A percentile compares a stretch with the other conserved stretches of the same genome.
These are phyloP conservation scores for Siphamia tubifer DNA, from an alignment of 2,113 vertebrate genomes.

Conservation along the genomic window DNA sequence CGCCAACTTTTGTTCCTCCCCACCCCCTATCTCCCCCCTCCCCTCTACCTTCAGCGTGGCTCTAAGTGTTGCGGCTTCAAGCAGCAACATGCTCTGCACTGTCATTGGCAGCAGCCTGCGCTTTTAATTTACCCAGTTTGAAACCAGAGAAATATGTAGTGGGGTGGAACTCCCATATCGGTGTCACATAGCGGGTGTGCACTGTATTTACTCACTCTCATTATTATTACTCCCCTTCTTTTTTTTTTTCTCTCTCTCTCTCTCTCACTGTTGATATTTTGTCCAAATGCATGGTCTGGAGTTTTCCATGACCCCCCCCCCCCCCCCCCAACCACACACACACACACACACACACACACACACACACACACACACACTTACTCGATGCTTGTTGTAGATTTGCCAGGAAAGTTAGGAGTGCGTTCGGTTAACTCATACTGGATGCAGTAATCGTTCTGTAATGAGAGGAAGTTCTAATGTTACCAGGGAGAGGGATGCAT, in stretches of 20 bases:
- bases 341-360: too few species aligned
- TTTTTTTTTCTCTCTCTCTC: too few species aligned
- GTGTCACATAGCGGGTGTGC: constrained; percentile 22
- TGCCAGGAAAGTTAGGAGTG: constrained; percentile 47
- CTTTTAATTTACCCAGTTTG: constrained; percentile 66
- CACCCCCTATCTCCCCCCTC: constrained; percentile 10
- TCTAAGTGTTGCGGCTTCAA: constrained; percentile 41
- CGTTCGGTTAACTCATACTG: constrained; percentile 21
- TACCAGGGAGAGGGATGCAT: constrained; percentile 34
- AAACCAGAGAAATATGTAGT: constrained; percentile 64
- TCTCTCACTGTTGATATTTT: constrained; percentile 15
- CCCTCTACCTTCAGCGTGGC: not conserved
- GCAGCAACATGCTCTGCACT: constrained; percentile 55
- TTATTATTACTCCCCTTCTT: not conserved
- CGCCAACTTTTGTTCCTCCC: constrained; percentile 24
- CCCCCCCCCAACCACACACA: too few species aligned
- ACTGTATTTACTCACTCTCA: constrained; percentile 4
- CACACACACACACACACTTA: too few species aligned
- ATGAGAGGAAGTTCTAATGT: constrained; percentile 49
- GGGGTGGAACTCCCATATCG: constrained; percentile 44
- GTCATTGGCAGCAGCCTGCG: constrained; percentile 28
- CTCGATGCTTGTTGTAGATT: constrained; percentile 2
- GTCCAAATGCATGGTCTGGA: constrained; percentile 25
- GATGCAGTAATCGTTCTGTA: constrained; percentile 41
- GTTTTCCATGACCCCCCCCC: constrained; percentile 53